Evolutionary conservation across 2,797 vertebrate genomes (phyloP).

Genomic region (Cuniculus paca): DNA sequence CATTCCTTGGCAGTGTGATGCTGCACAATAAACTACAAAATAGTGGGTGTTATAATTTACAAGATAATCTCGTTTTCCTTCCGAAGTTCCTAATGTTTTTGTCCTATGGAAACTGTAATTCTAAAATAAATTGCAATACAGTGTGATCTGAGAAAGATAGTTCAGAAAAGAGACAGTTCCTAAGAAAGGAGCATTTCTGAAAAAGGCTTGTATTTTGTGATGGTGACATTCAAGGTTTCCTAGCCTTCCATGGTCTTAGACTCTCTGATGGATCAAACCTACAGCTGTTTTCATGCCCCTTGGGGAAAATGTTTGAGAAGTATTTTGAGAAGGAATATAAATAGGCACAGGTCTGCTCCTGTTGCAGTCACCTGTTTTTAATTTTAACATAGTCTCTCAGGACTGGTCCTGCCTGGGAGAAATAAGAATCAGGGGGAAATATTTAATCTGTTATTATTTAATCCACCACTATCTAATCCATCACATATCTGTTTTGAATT

Average conservation of each 20-base stretch:
- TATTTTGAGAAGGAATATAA: constrained; percentile 11
- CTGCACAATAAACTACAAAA: constrained; percentile 42
- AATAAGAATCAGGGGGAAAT: constrained; percentile 16
- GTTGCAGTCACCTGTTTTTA: not conserved
- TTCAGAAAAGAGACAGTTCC: not conserved
- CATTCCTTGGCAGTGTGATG: not conserved
- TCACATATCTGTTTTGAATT: not conserved
- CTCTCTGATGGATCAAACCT: not conserved
- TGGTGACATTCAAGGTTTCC: not conserved
- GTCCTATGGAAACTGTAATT: constrained; percentile 39
- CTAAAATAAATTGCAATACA: constrained; percentile 53
- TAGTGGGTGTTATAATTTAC: constrained; percentile 51
- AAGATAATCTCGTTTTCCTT: constrained; percentile 63
- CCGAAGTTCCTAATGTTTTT: constrained; percentile 41
- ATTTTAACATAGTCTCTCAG: not conserved
- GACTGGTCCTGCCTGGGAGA: not conserved
- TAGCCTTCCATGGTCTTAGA: not conserved
- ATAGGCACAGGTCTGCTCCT: not conserved
- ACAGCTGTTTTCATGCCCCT: not conserved
- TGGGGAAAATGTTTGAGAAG: not conserved
- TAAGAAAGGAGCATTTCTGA: constrained; percentile 33
- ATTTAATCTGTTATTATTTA: constrained; percentile 5
- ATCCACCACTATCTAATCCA: not conserved
- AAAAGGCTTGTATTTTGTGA: not conserved
- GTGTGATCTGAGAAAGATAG: constrained; percentile 19